Evolutionary conservation across 2,797 vertebrate genomes (phyloP), one percentile per base, ranked within the genome.

Genomic region (Gadopsis bispinosus): DNA sequence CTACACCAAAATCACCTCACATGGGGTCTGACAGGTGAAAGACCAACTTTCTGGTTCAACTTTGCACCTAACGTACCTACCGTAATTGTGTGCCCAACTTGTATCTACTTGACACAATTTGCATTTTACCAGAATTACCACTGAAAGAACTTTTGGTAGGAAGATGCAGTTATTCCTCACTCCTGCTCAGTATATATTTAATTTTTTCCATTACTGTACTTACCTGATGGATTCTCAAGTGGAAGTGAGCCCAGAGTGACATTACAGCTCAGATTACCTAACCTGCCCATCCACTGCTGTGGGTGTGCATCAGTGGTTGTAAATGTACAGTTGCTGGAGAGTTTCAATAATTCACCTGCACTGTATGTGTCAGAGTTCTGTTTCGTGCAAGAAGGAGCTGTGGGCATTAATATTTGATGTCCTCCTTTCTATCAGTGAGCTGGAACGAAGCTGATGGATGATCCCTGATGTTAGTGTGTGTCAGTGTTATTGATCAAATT

Each of bases 331-430:
- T 9, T 77, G 72, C 69, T 67, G 86, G 75, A 72, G 69, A 84
- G 75, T 84, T 87, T 93, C 74, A 92, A 90, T 91, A 87, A 91
- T 90, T 89, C 79, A 91, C 85, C 85, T 29, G 31, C 66, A 17
- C 50, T 35, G 53, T 73, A 77, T 72, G 85, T 80, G 81, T 91
- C 89, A 85, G 80, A 82, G 82, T 77, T 78, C 29, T 79, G 81
- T 35, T 80, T 51, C 66, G 63, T 1, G 20, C 69, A 3, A 67
- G 75, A 55, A 78, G 66, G 85, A 80, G 66, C 75, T 62, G 85
- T 77, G 68, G 81, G 82, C 35, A 71, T 93, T 85, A 91, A 93
- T 92, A 93, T 92, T 92, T 90, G 86, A 93, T 88, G 74, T 55
- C 78, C 83, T 84, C 48, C 75, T 80, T 86, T 90, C 88, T 83